A percentile compares a stretch with the other conserved stretches of the same genome.
Conservation (phyloP, 53 echinoderm and acorn worm species). For the Holothuria scabra region DNA sequence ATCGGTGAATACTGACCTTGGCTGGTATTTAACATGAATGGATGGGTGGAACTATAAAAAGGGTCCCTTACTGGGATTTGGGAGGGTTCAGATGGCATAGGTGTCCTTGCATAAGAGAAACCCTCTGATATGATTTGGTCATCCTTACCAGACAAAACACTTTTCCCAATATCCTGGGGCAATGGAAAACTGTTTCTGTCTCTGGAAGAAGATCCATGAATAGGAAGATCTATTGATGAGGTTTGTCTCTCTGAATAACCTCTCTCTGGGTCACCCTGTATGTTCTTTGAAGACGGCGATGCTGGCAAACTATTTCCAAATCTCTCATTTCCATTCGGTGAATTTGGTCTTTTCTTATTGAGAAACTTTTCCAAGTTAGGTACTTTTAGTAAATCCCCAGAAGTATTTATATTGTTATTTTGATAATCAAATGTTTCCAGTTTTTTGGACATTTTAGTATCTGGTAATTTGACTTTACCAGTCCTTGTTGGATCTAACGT, state of each 20-base stretch:
- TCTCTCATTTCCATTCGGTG: slow-evolving; percentile 3
- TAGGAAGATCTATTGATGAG: slow-evolving; percentile 42
- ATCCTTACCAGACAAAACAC: not conserved
- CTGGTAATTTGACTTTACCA: not conserved
- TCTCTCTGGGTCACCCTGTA: slow-evolving; percentile 6
- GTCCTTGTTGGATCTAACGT: not conserved
- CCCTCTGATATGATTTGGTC: not conserved
- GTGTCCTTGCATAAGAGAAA: not conserved
- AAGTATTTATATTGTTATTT: slow-evolving; percentile 22
- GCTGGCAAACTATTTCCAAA: slow-evolving; percentile 42
- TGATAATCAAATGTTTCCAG: slow-evolving; percentile 47
- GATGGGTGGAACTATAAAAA: slow-evolving; percentile 40
- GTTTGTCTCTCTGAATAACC: slow-evolving; percentile 21
- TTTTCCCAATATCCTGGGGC: slow-evolving; percentile 14
- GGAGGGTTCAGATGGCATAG: not conserved
- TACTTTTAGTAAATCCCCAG: slow-evolving; percentile 24
- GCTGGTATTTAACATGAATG: slow-evolving; percentile 35
- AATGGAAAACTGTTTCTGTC: slow-evolving; percentile 5
- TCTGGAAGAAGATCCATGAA: slow-evolving; percentile 15
- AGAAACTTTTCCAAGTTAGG: slow-evolving; percentile 37
- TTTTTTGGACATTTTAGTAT: slow-evolving; percentile 33
- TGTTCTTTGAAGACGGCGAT: slow-evolving; percentile 25
- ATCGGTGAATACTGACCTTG: slow-evolving; percentile 35
- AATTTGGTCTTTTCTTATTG: not conserved
- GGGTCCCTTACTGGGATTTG: slow-evolving; percentile 19